These are phyloP conservation scores for Metacarcinus magister DNA, from an alignment of 2,888 invertebrate genomes.

Conservation along the genomic window DNA sequence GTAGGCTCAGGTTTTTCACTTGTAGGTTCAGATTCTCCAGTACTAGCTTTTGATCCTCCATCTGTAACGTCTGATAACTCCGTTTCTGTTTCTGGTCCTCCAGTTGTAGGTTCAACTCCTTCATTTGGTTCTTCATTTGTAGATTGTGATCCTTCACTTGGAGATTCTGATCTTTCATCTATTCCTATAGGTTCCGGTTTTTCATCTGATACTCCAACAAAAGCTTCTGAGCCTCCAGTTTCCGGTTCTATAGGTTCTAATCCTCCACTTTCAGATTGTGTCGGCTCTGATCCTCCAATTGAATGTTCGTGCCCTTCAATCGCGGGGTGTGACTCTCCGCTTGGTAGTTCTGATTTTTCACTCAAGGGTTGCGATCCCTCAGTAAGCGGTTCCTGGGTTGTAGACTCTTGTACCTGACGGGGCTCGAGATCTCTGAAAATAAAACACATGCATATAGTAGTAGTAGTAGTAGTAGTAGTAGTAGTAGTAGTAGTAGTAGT, in stretches of 20 bases:
- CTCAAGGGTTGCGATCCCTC: background rate
- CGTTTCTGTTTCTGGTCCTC: background rate
- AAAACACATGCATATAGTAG: background rate
- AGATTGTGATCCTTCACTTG: too few species aligned
- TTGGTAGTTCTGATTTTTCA: background rate
- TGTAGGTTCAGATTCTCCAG: conserved; percentile 9
- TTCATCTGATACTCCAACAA: background rate
- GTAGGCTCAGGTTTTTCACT: background rate
- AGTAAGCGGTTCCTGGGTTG: background rate
- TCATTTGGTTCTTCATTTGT: background rate
- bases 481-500: background rate
- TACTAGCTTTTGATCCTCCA: background rate
- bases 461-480: background rate
- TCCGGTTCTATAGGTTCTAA: background rate
- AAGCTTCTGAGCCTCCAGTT: background rate
- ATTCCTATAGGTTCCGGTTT: background rate
- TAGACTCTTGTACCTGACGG: background rate
- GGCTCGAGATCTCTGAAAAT: background rate
- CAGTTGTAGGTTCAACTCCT: background rate
- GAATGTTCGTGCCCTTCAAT: background rate
- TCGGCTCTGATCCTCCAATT: background rate
- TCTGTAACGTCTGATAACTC: background rate
- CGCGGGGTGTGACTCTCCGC: background rate
- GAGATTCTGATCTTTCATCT: too few species aligned
- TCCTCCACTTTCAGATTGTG: background rate